These are phyloP conservation scores for Drosophila nr. medialis DNA, from an alignment of 2,888 invertebrate species.

Conservation along the genomic window DNA sequence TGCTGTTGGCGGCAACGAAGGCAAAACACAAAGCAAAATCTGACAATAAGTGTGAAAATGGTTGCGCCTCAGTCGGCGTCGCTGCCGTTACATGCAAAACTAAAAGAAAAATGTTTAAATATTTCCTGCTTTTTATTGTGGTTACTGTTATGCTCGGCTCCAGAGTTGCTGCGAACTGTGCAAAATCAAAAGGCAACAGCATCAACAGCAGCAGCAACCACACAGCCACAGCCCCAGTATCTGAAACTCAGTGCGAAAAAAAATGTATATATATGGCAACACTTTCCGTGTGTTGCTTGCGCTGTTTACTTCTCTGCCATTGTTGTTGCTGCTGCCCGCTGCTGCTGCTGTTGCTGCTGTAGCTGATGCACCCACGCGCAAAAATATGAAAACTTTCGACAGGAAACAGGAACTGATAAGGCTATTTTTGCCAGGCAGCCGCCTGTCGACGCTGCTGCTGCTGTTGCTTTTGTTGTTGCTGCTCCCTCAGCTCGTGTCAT, in stretches of 20 bases:
- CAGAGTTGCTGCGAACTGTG: slow-evolving; percentile 30
- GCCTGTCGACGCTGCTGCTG: slow-evolving; percentile 47
- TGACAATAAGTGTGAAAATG: slow-evolving; percentile 82
- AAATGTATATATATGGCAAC: slow-evolving; percentile 64
- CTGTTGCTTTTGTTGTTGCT: slow-evolving; percentile 25
- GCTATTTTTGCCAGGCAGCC: slow-evolving; percentile 80
- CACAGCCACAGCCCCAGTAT: slow-evolving; percentile 4
- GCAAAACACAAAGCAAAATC: slow-evolving; percentile 76
- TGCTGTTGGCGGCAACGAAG: slow-evolving; percentile 35
- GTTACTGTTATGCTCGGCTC: slow-evolving; percentile 48
- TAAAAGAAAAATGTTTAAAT: slow-evolving; percentile 83
- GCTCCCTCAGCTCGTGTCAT: slow-evolving; percentile 57
- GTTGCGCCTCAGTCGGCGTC: slow-evolving; percentile 47
- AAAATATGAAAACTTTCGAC: slow-evolving; percentile 85
- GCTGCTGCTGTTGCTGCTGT: slow-evolving; percentile 12
- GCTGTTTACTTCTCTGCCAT: slow-evolving; percentile 68
- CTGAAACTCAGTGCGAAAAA: slow-evolving; percentile 6
- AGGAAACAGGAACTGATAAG: slow-evolving; percentile 84
- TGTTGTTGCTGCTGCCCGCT: slow-evolving; percentile 39
- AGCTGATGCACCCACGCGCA: slow-evolving; percentile 61
- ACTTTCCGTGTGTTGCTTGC: slow-evolving; percentile 75
- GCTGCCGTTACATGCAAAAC: slow-evolving; percentile 69
- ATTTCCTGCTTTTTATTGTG: slow-evolving; percentile 83
- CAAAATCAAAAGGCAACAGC: slow-evolving; percentile 35
- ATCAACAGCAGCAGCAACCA: slow-evolving; percentile 7